A percentile compares a stretch with the other conserved stretches of the same genome.
Evolutionary conservation across 2,113 vertebrate genomes (phyloP).

Genomic region (Podiceps cristatus): DNA sequence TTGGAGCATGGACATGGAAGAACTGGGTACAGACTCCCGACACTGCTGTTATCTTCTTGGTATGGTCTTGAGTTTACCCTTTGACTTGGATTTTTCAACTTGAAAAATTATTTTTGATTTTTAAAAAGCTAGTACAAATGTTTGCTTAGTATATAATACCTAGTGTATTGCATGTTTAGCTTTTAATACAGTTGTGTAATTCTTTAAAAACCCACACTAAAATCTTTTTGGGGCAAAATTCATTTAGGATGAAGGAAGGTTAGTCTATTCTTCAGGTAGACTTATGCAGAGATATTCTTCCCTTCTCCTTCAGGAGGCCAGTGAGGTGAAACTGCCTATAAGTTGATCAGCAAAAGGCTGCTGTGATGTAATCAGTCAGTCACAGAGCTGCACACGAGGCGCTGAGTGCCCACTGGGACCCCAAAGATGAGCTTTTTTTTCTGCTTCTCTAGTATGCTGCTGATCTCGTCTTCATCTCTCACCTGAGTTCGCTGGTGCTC

Average conservation of each 20-base stretch:
- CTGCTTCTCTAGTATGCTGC: background rate
- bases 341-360: background rate
- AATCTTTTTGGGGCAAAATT: background rate
- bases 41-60: background rate
- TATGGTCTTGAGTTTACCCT: background rate
- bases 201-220: background rate
- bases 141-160: background rate
- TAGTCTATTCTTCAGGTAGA: background rate
- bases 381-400: fast-evolving
- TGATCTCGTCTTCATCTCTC: background rate
- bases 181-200: fast-evolving
- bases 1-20: background rate
- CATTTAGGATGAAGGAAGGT: fast-evolving
- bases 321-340: background rate
- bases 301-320: background rate
- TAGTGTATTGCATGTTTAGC: background rate
- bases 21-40: background rate
- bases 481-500: background rate
- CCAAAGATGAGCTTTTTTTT: background rate
- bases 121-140: background rate
- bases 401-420: background rate
- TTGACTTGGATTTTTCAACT: background rate
- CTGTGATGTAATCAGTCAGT: background rate
- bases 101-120: background rate
- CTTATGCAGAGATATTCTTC: background rate